Evolutionary conservation across 1,140 invertebrate genomes (phyloP).

Genomic region (Micrasema minimum): DNA sequence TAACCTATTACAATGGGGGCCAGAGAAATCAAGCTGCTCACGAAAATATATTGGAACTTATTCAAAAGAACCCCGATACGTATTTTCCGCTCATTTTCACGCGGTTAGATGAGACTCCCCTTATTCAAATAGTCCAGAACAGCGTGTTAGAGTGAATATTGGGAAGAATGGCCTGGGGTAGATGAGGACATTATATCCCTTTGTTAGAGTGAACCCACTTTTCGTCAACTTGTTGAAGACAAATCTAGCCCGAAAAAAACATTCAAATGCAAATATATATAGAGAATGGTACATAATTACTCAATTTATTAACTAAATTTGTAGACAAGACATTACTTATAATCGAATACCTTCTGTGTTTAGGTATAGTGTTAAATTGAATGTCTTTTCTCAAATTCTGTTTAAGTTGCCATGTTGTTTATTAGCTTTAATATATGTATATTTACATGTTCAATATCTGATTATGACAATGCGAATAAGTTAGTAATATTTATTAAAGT

Average conservation of each 20-base stretch:
- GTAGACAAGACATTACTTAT: too few relatives aligned
- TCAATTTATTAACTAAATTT: too few relatives aligned
- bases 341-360: too few relatives aligned
- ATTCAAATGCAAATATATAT: conserved; percentile 4
- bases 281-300: too few relatives aligned
- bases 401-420: too few relatives aligned
- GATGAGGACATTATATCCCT: background rate
- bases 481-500: too few relatives aligned
- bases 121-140: background rate
- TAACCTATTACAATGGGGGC: conserved; percentile 3
- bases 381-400: too few relatives aligned
- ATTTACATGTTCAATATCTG: too few relatives aligned
- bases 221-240: conserved; percentile 22
- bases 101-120: background rate
- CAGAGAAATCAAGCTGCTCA: conserved; percentile 2
- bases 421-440: too few relatives aligned
- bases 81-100: conserved; percentile 9
- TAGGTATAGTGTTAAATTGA: too few relatives aligned
- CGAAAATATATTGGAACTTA: conserved; percentile 13
- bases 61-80: conserved; percentile 6
- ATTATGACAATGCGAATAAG: too few relatives aligned
- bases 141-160: background rate
- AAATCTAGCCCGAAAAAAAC: conserved; percentile 3
- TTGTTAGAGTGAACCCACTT: conserved; percentile 3
- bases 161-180: conserved; percentile 1